These are phyloP conservation scores for Aethes cnicana DNA, from an alignment of 2,888 invertebrate species.

Conservation along the genomic window DNA sequence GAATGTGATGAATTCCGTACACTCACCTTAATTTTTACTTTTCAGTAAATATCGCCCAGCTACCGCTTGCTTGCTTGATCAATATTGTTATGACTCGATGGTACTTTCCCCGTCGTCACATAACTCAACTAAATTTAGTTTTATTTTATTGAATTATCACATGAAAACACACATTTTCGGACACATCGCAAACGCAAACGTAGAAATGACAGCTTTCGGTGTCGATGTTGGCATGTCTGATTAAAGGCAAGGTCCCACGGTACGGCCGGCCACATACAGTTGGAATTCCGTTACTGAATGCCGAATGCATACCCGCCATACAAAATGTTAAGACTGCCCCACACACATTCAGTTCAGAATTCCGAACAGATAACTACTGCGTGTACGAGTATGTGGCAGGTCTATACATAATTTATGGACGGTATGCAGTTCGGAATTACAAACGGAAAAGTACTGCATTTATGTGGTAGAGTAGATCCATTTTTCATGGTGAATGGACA, in stretches of 20 bases:
- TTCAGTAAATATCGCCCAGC: slow-evolving; percentile 3
- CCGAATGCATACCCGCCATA: too few relatives aligned
- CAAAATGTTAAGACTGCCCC: too few relatives aligned
- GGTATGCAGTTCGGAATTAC: too few relatives aligned
- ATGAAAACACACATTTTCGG: slow-evolving; percentile 23
- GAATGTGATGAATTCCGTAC: slow-evolving; percentile 42
- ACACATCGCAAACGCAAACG: slow-evolving; percentile 6
- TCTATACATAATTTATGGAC: too few relatives aligned
- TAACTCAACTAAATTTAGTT: slow-evolving; percentile 14
- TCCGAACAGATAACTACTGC: too few relatives aligned
- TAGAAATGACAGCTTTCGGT: slow-evolving; percentile 21
- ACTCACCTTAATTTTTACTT: slow-evolving; percentile 40
- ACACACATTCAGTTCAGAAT: too few relatives aligned
- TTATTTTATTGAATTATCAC: slow-evolving; percentile 23
- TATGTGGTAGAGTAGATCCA: too few relatives aligned
- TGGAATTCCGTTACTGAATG: too few relatives aligned
- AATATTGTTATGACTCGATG: slow-evolving; percentile 13
- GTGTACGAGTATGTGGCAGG: too few relatives aligned
- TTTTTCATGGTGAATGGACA: too few relatives aligned
- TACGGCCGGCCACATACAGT: too few relatives aligned
- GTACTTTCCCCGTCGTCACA: slow-evolving; percentile 16
- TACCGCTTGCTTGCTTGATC: slow-evolving; percentile 23
- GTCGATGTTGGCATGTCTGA: slow-evolving; percentile 25
- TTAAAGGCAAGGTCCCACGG: background rate
- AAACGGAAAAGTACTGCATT: too few relatives aligned